These are phyloP conservation scores for Sarcophaga variegata DNA, from an alignment of 2,888 invertebrate species.

Conservation along the genomic window DNA sequence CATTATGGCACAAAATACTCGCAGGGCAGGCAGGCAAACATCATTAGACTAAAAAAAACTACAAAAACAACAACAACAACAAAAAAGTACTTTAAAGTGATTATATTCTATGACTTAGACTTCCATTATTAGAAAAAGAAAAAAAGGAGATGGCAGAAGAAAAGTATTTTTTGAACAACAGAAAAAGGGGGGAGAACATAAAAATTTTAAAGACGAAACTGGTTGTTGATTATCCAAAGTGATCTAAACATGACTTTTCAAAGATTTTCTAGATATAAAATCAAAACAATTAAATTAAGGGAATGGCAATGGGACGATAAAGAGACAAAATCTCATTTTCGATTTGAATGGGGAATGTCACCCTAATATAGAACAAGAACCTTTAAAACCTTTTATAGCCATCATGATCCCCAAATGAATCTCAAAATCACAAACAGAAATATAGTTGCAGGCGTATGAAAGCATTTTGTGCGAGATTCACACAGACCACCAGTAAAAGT, in stretches of 20 bases:
- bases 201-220: conserved; percentile 10
- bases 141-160: neutral
- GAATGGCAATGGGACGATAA: neutral
- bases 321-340: neutral
- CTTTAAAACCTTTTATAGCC: too few species aligned
- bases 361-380: neutral
- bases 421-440: too few species aligned
- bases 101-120: conserved; percentile 13
- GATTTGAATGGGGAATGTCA: conserved; percentile 18
- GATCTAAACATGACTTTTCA: conserved; percentile 42
- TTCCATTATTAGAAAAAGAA: neutral
- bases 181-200: neutral
- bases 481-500: too few species aligned
- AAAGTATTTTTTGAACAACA: neutral
- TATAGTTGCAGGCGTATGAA: too few species aligned
- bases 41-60: conserved; percentile 29
- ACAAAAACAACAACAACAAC: neutral
- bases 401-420: too few species aligned
- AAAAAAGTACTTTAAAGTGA: neutral
- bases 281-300: conserved; percentile 4
- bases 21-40: neutral
- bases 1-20: conserved; percentile 68
- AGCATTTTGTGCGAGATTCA: too few species aligned
- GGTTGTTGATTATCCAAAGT: conserved; percentile 29
- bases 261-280: conserved; percentile 35